Evolutionary conservation across 1,140 invertebrate species (phyloP).

Genomic region (Aphaenogaster ashmeadi): DNA sequence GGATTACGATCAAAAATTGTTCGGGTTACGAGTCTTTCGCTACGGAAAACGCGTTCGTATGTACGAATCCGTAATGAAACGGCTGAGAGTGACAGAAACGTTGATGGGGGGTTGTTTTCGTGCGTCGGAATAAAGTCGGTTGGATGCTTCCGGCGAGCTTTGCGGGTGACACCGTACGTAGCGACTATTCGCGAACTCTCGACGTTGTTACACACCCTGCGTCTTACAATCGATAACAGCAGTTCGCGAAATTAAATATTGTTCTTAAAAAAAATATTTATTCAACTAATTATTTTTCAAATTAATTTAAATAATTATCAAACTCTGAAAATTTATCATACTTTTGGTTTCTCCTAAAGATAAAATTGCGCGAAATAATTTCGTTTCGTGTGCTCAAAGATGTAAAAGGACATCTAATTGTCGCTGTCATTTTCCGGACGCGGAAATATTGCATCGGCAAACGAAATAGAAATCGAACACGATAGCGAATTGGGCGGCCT

Average conservation of each 20-base stretch:
- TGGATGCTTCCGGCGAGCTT: conserved; percentile 64
- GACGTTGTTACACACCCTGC: conserved; percentile 7
- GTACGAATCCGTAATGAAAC: conserved; percentile 62
- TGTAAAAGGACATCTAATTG: neutral
- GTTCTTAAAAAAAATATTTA: neutral
- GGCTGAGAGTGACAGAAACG: conserved; percentile 72
- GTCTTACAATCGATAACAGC: conserved; percentile 50
- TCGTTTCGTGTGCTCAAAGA: neutral
- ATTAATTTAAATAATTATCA: neutral
- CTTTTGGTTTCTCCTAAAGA: too few species aligned
- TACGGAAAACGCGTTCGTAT: conserved; percentile 52
- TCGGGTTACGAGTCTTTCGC: conserved; percentile 29
- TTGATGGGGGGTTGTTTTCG: conserved; percentile 65
- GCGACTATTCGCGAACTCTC: conserved; percentile 52
- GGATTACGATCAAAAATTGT: conserved; percentile 31
- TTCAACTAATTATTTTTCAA: neutral
- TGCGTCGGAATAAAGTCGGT: conserved; percentile 62
- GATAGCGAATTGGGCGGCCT: conserved; percentile 4
- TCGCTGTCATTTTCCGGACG: neutral
- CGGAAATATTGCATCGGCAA: neutral
- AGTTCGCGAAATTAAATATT: conserved; percentile 24
- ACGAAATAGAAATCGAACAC: conserved; percentile 33
- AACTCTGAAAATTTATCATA: neutral
- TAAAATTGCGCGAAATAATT: neutral
- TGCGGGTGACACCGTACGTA: conserved; percentile 65